A percentile compares a stretch with the other conserved stretches of the same genome.
Conservation (phyloP, 1,140 invertebrate genomes). For the Caenorhabditis latens region DNA sequence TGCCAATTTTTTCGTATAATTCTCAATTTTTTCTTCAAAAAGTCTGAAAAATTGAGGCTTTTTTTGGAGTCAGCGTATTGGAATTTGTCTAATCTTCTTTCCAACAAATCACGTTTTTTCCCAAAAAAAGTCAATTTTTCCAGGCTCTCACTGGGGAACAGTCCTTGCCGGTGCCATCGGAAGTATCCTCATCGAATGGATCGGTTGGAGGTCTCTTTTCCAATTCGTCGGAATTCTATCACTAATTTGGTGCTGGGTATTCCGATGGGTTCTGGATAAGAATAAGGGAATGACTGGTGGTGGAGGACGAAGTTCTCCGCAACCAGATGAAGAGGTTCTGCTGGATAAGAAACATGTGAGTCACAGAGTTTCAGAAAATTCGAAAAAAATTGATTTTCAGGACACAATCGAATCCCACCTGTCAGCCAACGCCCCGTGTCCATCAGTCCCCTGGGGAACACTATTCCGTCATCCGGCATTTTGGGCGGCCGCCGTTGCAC, state of each 20-base stretch:
- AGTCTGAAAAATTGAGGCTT: too few species aligned
- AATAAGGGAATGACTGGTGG: slow-evolving; percentile 28
- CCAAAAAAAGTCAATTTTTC: too few species aligned
- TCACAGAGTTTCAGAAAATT: neutral
- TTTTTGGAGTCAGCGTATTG: too few species aligned
- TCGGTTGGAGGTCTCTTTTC: slow-evolving; percentile 84
- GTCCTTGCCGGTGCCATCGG: slow-evolving; percentile 83
- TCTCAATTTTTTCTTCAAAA: too few species aligned
- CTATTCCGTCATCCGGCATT: slow-evolving; percentile 81
- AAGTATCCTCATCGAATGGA: slow-evolving; percentile 83
- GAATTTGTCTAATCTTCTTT: too few species aligned
- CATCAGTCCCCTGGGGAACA: slow-evolving; percentile 80
- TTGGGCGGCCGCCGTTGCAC: slow-evolving; percentile 83
- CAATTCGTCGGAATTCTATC: slow-evolving; percentile 82
- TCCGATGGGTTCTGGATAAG: slow-evolving; percentile 54
- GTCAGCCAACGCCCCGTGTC: slow-evolving; percentile 26
- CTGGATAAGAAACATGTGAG: slow-evolving; percentile 62
- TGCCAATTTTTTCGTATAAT: too few species aligned
- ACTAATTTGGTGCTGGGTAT: slow-evolving; percentile 78
- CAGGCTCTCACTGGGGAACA: slow-evolving; percentile 80
- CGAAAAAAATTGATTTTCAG: neutral
- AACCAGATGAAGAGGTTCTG: slow-evolving; percentile 22
- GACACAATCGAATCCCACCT: slow-evolving; percentile 44
- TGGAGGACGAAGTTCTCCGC: slow-evolving; percentile 30
- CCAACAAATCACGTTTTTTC: too few species aligned